Conservation (phyloP, 2,888 invertebrate genomes). For the Polyommatus icarus region DNA sequence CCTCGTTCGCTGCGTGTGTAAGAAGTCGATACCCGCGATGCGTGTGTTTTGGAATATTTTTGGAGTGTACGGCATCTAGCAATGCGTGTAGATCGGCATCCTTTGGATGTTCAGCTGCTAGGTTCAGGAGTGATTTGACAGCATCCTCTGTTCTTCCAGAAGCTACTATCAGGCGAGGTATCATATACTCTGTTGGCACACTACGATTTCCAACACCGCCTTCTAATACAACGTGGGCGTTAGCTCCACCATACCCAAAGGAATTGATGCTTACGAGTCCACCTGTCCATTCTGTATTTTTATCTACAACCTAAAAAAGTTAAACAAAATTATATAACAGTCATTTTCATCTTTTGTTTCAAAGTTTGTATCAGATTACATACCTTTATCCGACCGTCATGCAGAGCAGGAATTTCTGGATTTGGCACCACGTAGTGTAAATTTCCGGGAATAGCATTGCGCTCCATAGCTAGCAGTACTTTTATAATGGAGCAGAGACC, state of each 20-base stretch:
- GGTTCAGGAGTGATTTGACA: neutral
- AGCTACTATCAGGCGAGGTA: neutral
- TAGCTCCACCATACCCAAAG: neutral
- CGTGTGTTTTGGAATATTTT: slow-evolving; percentile 4
- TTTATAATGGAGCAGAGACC: slow-evolving; percentile 19
- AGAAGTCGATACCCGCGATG: neutral
- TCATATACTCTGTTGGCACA: neutral
- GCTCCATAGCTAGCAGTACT: slow-evolving; percentile 21
- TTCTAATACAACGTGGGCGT: neutral
- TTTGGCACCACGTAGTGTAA: slow-evolving; percentile 13
- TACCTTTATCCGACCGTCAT: slow-evolving; percentile 21
- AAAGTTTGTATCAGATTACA: neutral
- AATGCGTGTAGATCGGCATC: neutral
- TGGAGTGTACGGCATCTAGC: neutral
- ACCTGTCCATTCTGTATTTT: slow-evolving; percentile 14
- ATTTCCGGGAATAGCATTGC: slow-evolving; percentile 14
- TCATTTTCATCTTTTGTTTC: neutral
- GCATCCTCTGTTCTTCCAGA: slow-evolving; percentile 5
- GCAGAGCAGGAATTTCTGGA: neutral
- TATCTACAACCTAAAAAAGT: neutral
- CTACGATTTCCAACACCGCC: neutral
- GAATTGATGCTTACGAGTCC: neutral
- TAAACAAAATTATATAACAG: neutral
- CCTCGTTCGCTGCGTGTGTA: neutral
- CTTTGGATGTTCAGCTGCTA: slow-evolving; percentile 2